Conservation (phyloP, 1,140 invertebrate genomes). For the Aphelinus atriplicis region DNA sequence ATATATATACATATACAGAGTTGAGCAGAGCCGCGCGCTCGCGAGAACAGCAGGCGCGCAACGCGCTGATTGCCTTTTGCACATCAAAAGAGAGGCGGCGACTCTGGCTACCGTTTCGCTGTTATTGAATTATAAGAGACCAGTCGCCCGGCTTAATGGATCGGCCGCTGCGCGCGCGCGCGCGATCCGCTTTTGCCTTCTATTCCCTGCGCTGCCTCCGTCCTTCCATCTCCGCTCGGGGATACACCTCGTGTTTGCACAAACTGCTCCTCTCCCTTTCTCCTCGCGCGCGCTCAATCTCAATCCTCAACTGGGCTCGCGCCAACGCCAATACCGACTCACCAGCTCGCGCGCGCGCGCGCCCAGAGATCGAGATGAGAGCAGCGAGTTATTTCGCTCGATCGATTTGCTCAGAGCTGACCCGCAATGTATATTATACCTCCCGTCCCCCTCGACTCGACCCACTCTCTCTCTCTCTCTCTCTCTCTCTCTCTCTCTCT, state of each 20-base stretch:
- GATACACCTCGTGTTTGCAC: conserved; percentile 28
- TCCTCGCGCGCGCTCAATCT: background rate
- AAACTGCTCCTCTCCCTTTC: background rate
- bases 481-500: background rate
- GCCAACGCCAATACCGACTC: no score
- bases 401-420: conserved; percentile 29
- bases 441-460: background rate
- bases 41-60: conserved; percentile 7
- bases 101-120: conserved; percentile 40
- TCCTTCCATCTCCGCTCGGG: background rate
- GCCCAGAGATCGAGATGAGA: background rate
- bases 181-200: background rate
- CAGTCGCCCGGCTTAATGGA: conserved; percentile 29
- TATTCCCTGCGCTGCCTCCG: no score
- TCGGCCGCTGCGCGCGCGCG: background rate
- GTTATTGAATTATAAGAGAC: conserved; percentile 40
- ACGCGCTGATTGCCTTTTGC: conserved; percentile 35
- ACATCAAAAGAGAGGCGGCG: conserved; percentile 39
- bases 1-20: background rate
- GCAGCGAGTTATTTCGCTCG: conserved; percentile 30
- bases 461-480: background rate
- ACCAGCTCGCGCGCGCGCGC: background rate
- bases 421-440: no score
- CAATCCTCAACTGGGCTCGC: no score
- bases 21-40: background rate